Percentiles rank a stretch among this genome's conserved stretches.
These are phyloP conservation scores for Accipiter cooperii DNA, from an alignment of 2,113 vertebrate genomes.

Conservation along the genomic window DNA sequence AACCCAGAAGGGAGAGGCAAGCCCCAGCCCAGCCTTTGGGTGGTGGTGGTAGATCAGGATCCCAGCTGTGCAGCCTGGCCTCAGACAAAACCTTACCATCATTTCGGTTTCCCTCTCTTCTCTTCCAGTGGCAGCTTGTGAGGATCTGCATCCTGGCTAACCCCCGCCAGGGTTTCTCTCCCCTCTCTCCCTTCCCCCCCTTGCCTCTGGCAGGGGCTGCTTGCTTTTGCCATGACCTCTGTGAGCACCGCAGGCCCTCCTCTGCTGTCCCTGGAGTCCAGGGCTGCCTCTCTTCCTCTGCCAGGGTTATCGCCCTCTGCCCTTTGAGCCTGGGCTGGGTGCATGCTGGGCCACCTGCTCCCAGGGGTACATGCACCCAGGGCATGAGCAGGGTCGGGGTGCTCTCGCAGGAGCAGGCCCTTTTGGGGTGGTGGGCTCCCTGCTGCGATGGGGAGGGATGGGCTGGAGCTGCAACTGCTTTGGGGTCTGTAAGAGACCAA, in stretches of 20 bases:
- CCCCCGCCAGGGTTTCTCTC: neutral
- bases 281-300: neutral
- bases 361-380: fast-evolving
- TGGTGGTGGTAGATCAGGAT: neutral
- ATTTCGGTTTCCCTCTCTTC: neutral
- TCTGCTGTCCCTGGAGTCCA: neutral
- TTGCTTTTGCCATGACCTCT: neutral
- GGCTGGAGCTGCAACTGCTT: fast-evolving
- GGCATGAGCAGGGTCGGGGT: neutral
- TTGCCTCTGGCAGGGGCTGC: neutral
- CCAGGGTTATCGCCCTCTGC: neutral
- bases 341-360: neutral
- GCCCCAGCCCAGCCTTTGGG: neutral
- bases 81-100: neutral
- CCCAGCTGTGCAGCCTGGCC: neutral
- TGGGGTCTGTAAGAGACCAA: neutral
- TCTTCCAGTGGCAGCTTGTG: neutral
- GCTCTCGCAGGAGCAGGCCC: neutral
- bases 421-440: neutral
- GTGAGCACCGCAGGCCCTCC: fast-evolving
- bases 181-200: neutral
- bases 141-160: neutral
- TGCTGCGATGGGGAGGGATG: neutral
- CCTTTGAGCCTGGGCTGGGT: neutral
- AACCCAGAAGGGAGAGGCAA: neutral